phyloP scores from a whole-genome alignment of 2,113 vertebrate genomes.

The Trogon melanurus region DNA sequence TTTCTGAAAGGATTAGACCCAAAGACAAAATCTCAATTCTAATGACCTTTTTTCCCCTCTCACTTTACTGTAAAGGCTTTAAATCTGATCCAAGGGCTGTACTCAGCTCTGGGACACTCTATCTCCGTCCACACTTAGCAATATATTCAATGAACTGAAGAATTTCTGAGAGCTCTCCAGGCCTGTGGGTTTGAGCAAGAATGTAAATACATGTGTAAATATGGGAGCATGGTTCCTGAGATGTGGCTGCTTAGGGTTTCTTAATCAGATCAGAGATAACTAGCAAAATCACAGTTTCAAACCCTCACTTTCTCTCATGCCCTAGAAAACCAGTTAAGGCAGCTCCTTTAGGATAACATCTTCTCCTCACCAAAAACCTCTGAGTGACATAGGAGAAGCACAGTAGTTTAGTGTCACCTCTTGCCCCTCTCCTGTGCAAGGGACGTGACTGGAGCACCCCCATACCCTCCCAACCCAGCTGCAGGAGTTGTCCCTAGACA shows the following conservation, averaged over 20 bases:
- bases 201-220: not conserved
- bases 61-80: not conserved
- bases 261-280: conserved; percentile 1
- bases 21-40: not conserved
- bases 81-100: not conserved
- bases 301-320: not conserved
- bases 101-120: not conserved
- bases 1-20: not conserved
- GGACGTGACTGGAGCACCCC: not conserved
- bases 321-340: not conserved
- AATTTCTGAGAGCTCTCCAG: not conserved
- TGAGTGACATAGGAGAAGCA: not conserved
- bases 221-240: not conserved
- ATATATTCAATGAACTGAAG: not conserved
- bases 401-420: not conserved
- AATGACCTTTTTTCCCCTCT: not conserved
- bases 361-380: not conserved
- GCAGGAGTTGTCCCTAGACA: not conserved
- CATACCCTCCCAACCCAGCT: not conserved
- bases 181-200: not conserved
- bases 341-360: not conserved
- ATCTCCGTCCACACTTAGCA: not conserved
- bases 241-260: not conserved
- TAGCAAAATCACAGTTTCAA: not conserved
- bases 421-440: not conserved